Conservation (phyloP, 2,797 vertebrate genomes). For the Urophycis tenuis region DNA sequence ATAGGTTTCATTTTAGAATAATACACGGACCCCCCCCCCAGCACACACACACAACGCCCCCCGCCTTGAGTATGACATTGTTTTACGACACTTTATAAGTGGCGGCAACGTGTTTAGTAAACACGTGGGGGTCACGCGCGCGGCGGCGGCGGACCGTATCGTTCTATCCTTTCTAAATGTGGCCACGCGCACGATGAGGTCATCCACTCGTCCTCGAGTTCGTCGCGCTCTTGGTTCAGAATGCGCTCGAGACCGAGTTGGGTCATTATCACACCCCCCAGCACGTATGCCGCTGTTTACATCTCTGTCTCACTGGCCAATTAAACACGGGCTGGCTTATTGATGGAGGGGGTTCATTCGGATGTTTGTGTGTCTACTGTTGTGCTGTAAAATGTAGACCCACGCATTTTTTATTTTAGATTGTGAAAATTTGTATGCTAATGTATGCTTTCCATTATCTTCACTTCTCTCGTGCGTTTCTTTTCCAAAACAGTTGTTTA, state of each 20-base stretch:
- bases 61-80: conserved; percentile 2
- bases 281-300: not conserved
- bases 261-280: not conserved
- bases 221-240: too few relatives aligned
- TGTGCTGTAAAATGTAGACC: not conserved
- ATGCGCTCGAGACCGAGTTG: not conserved
- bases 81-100: not conserved
- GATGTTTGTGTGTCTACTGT: not conserved
- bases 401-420: not conserved
- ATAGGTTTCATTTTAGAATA: conserved; percentile 13
- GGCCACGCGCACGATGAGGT: not conserved
- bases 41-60: too few relatives aligned
- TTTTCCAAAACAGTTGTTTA: not conserved
- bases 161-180: not conserved
- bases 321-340: not conserved
- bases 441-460: not conserved
- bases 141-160: not conserved
- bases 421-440: not conserved
- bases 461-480: not conserved
- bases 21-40: not conserved
- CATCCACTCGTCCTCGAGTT: not conserved
- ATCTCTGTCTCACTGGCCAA: not conserved
- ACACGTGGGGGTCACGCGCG: not conserved
- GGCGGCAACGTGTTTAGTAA: not conserved
- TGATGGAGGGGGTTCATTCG: not conserved